Evolutionary conservation across 2,888 invertebrate genomes (phyloP).

Genomic region (Chelonus formosanus): DNA sequence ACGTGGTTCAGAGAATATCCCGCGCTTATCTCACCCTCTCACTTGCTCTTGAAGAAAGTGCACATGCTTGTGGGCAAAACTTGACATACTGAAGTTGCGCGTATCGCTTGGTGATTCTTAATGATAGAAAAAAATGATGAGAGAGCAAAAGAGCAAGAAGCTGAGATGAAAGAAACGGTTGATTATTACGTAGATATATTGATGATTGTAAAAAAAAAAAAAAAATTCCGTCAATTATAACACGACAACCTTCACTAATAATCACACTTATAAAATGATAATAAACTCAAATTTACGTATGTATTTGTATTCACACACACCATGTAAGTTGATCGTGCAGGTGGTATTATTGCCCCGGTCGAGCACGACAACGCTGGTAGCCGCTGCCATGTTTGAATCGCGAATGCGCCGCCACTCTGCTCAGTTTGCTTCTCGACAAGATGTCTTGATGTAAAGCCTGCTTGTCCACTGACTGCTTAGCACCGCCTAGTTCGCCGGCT

Average conservation of each 20-base stretch:
- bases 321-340: constrained; percentile 95
- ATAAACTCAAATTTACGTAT: not conserved
- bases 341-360: constrained; percentile 97
- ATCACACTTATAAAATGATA: constrained; percentile 9
- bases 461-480: not conserved
- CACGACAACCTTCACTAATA: constrained; percentile 16
- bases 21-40: constrained; percentile 25
- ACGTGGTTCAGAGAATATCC: constrained; percentile 26
- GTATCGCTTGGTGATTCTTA: not conserved
- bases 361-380: constrained; percentile 93
- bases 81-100: constrained; percentile 2
- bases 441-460: constrained; percentile 19
- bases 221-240: constrained; percentile 14
- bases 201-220: not conserved
- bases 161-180: not conserved
- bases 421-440: constrained; percentile 24
- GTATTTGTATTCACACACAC: constrained; percentile 67
- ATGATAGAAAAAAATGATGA: constrained; percentile 12
- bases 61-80: constrained; percentile 20
- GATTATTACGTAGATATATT: not conserved
- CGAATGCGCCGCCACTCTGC: constrained; percentile 57
- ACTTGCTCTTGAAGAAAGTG: constrained; percentile 19
- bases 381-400: constrained; percentile 76
- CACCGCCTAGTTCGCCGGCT: constrained; percentile 44
- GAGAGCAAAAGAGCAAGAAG: constrained; percentile 3